Evolutionary conservation across 2,113 vertebrate genomes (phyloP), one percentile per base, ranked within the genome.

Genomic region (Cepphus grylle): DNA sequence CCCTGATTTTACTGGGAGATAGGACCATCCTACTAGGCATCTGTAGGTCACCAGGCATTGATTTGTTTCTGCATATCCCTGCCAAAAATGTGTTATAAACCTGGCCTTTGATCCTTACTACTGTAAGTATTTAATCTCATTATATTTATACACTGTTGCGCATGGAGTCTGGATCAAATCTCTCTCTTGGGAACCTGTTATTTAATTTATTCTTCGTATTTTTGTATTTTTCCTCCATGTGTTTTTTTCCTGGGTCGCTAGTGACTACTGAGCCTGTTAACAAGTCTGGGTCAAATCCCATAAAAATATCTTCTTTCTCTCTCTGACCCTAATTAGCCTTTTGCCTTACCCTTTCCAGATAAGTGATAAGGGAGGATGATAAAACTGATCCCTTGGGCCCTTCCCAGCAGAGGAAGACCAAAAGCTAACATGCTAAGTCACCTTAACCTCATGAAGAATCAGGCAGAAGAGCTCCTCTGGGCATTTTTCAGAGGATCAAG

Each of bases 71-170:
- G 20, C 18, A 23, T 86, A 81, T 21, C 25, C 47, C 42, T 86
- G 83, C 47, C 72, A 96, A 86, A 95, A 93, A 55, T 38, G 14
- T 67, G 27, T 70, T 83, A 62, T 58, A 94, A 95, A 66, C 23
- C 43, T 91, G 52, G 29, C 13, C 20, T 93, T 95, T 94, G 69
- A 71, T 86, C 50, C 67, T 78, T 92, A 66, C 63, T 83, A 77
- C 76, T 71, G 5, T 45, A 95, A 82, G 80, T 62, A 78, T 95
- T 91, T 92, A 84, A 88, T 92, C 80, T 92, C 34, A 50, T 86
- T 94, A 63, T 78, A 73, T 74, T 77, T 94, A 50, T 66, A 81
- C 36, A 55, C 15, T 84, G 23, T 66, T 83, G 25, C 23, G 20
- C 15, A 58, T 52, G 32, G 22, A 88, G 26, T 77, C 59, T 74